Conservation (phyloP, 2,797 vertebrate genomes). For the Ceyx erithaca region DNA sequence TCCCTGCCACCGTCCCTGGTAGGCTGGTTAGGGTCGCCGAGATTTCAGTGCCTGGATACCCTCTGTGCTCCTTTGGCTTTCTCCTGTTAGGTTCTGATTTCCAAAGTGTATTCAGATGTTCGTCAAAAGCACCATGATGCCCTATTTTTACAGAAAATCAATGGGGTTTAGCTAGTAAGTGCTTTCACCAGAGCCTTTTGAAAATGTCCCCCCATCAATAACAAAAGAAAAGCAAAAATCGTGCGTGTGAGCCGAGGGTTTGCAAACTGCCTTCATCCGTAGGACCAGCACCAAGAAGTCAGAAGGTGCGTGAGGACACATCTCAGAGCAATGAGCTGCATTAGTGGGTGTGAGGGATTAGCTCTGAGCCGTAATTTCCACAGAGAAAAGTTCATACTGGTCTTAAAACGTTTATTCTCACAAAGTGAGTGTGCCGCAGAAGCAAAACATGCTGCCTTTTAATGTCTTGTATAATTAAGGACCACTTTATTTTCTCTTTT, state of each 20-base stretch:
- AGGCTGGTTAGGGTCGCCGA: accelerated
- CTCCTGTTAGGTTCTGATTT: not conserved
- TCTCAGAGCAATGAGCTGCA: not conserved
- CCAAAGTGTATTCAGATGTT: not conserved
- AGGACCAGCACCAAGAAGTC: not conserved
- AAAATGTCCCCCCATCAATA: not conserved
- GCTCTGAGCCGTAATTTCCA: slow-evolving; percentile 7
- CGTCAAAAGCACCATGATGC: not conserved
- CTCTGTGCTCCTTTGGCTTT: not conserved
- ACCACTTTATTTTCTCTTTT: slow-evolving; percentile 69
- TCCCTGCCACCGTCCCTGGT: accelerated
- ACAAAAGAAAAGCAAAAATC: not conserved
- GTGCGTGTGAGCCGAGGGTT: not conserved
- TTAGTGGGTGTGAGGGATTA: not conserved
- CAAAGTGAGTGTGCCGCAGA: slow-evolving; percentile 12
- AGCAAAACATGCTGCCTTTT: slow-evolving; percentile 66
- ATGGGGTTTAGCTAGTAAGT: slow-evolving; percentile 39
- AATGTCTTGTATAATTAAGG: slow-evolving; percentile 74
- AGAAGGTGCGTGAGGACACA: not conserved
- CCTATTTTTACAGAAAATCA: slow-evolving; percentile 49
- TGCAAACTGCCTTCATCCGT: not conserved
- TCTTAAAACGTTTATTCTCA: slow-evolving; percentile 53
- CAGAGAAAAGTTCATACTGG: slow-evolving; percentile 28
- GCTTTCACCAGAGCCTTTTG: slow-evolving; percentile 13
- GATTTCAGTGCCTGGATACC: not conserved